Conservation (phyloP, 1,140 invertebrate genomes). For the Drosophila lini region DNA sequence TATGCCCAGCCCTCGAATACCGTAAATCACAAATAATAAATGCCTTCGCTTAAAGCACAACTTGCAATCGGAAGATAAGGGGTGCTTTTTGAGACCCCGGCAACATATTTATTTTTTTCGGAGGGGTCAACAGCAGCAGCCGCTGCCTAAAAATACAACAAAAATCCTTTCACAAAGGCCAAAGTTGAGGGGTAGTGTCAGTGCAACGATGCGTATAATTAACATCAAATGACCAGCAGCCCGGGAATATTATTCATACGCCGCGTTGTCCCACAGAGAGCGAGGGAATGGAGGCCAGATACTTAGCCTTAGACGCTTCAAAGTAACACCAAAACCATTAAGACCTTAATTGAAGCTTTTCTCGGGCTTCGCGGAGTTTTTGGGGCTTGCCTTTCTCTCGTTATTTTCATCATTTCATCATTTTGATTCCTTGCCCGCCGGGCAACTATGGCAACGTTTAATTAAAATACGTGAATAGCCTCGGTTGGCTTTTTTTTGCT, state of each 20-base stretch:
- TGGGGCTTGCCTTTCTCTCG: conserved; percentile 46
- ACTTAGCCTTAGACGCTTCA: conserved; percentile 25
- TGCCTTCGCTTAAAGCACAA: conserved; percentile 39
- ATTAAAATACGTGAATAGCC: conserved; percentile 59
- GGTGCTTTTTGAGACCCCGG: conserved; percentile 5
- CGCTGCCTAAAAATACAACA: conserved; percentile 26
- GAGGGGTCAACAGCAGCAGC: neutral
- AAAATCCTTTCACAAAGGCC: conserved; percentile 21
- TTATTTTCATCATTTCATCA: conserved; percentile 21
- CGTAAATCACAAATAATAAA: conserved; percentile 47
- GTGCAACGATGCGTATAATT: conserved; percentile 69
- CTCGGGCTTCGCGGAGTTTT: conserved; percentile 53
- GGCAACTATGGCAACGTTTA: conserved; percentile 73
- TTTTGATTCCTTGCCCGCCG: conserved; percentile 31
- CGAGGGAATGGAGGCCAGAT: neutral
- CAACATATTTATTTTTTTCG: neutral
- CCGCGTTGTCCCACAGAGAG: conserved; percentile 13
- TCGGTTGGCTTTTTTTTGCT: neutral
- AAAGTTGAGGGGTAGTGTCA: conserved; percentile 22
- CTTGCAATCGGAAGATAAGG: conserved; percentile 18
- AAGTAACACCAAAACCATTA: conserved; percentile 38
- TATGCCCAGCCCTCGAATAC: conserved; percentile 35
- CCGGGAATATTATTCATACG: conserved; percentile 49
- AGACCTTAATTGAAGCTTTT: conserved; percentile 70
- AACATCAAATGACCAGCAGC: conserved; percentile 57